Conservation (phyloP, 2,797 vertebrate species). For the Microctenopoma stevenorrisi region DNA sequence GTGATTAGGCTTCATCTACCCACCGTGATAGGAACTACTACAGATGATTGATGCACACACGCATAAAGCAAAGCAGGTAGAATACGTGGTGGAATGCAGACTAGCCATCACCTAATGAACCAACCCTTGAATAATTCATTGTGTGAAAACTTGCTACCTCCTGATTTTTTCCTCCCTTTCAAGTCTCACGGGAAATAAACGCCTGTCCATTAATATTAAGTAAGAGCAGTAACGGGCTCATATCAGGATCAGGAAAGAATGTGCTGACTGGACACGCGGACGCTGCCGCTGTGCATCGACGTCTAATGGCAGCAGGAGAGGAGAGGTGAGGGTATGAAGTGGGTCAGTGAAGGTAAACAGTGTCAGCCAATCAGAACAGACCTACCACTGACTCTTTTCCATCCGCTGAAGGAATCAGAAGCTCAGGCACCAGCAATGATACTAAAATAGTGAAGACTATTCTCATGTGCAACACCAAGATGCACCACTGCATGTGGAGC, state of each 20-base stretch:
- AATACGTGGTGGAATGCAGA: slow-evolving; percentile 18
- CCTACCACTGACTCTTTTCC: too few species aligned
- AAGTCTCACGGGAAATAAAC: slow-evolving; percentile 43
- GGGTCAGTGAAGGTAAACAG: slow-evolving; percentile 22
- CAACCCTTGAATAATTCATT: slow-evolving; percentile 56
- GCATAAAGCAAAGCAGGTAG: slow-evolving; percentile 1
- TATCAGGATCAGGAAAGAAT: slow-evolving; percentile 20
- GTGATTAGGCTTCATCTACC: slow-evolving; percentile 29
- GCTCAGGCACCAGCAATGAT: too few species aligned
- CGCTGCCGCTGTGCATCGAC: slow-evolving; percentile 13
- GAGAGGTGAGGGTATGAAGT: slow-evolving; percentile 35
- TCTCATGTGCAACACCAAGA: too few species aligned
- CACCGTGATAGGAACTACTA: slow-evolving; percentile 9
- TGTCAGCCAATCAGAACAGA: slow-evolving; percentile 1
- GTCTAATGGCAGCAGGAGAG: slow-evolving; percentile 14
- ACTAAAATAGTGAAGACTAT: too few species aligned
- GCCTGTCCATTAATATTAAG: slow-evolving; percentile 44
- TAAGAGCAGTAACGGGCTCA: background rate
- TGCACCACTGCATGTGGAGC: too few species aligned
- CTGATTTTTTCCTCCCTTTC: background rate
- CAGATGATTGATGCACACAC: slow-evolving; percentile 4
- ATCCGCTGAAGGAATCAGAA: too few species aligned
- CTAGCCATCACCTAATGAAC: slow-evolving; percentile 41
- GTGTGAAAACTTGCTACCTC: slow-evolving; percentile 15
- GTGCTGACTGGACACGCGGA: slow-evolving; percentile 60